Conservation (phyloP, 1,140 invertebrate species). For the Lerema accius region DNA sequence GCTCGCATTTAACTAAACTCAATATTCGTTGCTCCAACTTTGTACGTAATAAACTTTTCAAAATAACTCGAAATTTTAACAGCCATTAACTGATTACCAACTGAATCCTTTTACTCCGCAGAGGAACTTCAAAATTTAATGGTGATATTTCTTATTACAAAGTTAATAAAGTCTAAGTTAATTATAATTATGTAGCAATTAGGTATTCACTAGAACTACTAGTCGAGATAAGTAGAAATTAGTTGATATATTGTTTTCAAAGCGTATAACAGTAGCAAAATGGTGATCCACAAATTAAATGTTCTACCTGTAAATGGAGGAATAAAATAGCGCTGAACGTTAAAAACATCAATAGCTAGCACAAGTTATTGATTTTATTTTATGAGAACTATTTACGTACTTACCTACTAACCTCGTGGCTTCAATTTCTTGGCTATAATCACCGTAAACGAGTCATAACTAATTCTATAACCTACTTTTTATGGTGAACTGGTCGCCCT, state of each 20-base stretch:
- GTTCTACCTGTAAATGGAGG: too few relatives aligned
- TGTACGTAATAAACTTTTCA: slow-evolving; percentile 39
- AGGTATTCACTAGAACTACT: too few relatives aligned
- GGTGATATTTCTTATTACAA: slow-evolving; percentile 2
- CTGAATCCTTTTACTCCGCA: slow-evolving; percentile 20
- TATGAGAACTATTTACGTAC: background rate
- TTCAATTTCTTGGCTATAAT: slow-evolving; percentile 13
- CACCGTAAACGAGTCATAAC: background rate
- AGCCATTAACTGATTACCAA: slow-evolving; percentile 53
- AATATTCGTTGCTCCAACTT: slow-evolving; percentile 31
- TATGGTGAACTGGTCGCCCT: slow-evolving; percentile 3
- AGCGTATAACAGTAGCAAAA: too few relatives aligned
- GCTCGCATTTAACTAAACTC: slow-evolving; percentile 25
- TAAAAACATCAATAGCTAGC: too few relatives aligned
- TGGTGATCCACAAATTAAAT: too few relatives aligned
- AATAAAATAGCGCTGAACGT: background rate
- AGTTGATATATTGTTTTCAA: too few relatives aligned
- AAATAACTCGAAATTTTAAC: slow-evolving; percentile 44
- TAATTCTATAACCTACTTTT: slow-evolving; percentile 13
- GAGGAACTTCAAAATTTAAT: slow-evolving; percentile 19
- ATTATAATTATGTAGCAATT: too few relatives aligned
- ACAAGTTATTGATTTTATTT: background rate
- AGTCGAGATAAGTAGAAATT: too few relatives aligned
- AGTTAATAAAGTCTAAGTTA: slow-evolving; percentile 11
- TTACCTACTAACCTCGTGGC: background rate